phyloP scores from a whole-genome alignment of 2,113 vertebrate genomes.

The Sebastes fasciatus region DNA sequence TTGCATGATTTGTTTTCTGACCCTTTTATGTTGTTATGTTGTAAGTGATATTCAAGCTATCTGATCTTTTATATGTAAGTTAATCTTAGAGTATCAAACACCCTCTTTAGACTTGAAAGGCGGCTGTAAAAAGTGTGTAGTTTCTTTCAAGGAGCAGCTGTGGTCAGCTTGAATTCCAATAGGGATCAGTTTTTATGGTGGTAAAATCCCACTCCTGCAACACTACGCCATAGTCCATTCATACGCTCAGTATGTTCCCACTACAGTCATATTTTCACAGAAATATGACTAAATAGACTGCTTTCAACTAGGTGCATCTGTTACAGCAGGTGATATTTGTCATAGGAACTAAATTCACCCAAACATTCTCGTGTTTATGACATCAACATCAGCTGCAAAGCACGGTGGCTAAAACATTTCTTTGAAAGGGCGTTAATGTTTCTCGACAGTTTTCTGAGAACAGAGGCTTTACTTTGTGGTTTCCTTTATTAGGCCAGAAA shows the following conservation, averaged over 20 bases:
- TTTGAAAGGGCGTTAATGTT: not conserved
- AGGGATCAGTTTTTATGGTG: not conserved
- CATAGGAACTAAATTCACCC: not conserved
- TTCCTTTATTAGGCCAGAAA: not conserved
- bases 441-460: not conserved
- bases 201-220: not conserved
- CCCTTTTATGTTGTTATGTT: not conserved
- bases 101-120: not conserved
- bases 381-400: slow-evolving; percentile 5
- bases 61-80: slow-evolving; percentile 2
- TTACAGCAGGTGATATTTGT: not conserved
- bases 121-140: not conserved
- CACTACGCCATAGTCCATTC: not conserved
- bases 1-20: not conserved
- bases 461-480: not conserved
- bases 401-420: not conserved
- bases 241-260: not conserved
- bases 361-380: not conserved
- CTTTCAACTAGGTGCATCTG: not conserved
- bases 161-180: slow-evolving; percentile 15
- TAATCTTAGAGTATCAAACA: not conserved
- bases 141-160: slow-evolving; percentile 18
- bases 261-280: not conserved
- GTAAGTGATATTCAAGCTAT: not conserved
- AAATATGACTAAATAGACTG: not conserved